phyloP scores from a whole-genome alignment of 1,140 invertebrate species.

The Drosophila suzukii region DNA sequence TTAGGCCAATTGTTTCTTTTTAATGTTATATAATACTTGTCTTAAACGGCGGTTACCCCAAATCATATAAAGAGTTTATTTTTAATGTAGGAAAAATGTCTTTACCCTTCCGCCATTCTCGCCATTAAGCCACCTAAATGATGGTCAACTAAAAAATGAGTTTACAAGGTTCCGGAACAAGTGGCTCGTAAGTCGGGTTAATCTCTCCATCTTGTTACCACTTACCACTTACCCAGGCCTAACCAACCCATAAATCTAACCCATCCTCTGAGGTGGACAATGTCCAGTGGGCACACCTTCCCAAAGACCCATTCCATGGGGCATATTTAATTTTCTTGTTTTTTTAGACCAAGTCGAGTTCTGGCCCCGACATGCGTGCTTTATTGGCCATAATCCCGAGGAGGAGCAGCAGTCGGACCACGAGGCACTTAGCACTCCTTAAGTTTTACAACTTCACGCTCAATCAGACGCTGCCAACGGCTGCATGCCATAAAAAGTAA shows the following conservation, averaged over 20 bases:
- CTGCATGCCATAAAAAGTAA: slow-evolving; percentile 55
- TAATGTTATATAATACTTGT: no score
- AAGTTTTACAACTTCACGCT: slow-evolving; percentile 82
- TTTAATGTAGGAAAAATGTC: not conserved
- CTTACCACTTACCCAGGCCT: slow-evolving; percentile 20
- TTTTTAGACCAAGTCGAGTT: slow-evolving; percentile 22
- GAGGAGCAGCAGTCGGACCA: slow-evolving; percentile 6
- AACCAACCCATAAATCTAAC: slow-evolving; percentile 37
- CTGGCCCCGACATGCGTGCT: slow-evolving; percentile 46
- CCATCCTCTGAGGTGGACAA: slow-evolving; percentile 18
- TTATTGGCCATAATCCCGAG: slow-evolving; percentile 68
- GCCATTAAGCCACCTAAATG: slow-evolving; percentile 10
- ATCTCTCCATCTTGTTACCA: slow-evolving; percentile 52
- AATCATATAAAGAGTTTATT: not conserved
- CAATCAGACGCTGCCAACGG: slow-evolving; percentile 56
- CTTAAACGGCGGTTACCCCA: no score
- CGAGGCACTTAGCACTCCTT: slow-evolving; percentile 78
- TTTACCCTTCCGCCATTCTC: not conserved
- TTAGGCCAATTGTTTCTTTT: not conserved
- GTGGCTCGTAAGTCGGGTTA: slow-evolving; percentile 50
- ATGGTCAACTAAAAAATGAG: slow-evolving; percentile 26
- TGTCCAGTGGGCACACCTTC: slow-evolving; percentile 38
- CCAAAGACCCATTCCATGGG: slow-evolving; percentile 9
- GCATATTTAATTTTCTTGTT: slow-evolving; percentile 65
- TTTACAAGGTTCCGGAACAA: slow-evolving; percentile 34